A percentile compares a stretch with the other conserved stretches of the same genome.
These are phyloP conservation scores for Brachymystax lenok DNA, from an alignment of 2,797 vertebrate genomes.

Conservation along the genomic window DNA sequence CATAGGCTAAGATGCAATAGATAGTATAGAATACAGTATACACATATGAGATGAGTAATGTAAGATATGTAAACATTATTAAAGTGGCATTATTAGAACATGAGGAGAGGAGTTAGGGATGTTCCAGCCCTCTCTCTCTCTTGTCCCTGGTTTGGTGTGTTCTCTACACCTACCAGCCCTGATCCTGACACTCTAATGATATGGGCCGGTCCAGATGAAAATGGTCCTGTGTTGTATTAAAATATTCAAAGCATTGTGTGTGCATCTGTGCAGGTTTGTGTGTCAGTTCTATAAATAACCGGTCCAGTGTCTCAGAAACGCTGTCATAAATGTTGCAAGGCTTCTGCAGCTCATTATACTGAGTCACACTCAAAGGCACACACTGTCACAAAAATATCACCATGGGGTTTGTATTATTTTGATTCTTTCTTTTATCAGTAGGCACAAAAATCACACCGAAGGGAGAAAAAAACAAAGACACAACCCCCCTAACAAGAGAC, in stretches of 20 bases:
- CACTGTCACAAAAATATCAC: background rate
- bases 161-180: conserved; percentile 24
- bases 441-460: background rate
- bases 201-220: background rate
- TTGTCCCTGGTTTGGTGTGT: conserved; percentile 20
- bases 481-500: background rate
- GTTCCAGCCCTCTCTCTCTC: background rate
- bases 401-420: conserved; percentile 1
- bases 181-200: conserved; percentile 3
- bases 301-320: conserved; percentile 21
- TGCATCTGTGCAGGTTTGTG: conserved; percentile 6
- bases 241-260: conserved; percentile 23
- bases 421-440: background rate
- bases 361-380: background rate
- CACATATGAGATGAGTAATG: too few species aligned
- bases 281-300: conserved; percentile 28
- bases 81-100: background rate
- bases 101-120: background rate
- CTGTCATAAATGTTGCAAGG: conserved; percentile 34
- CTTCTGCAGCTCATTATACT: conserved; percentile 29
- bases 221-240: background rate
- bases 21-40: too few species aligned
- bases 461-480: conserved; percentile 2
- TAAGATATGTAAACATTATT: too few species aligned
- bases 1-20: too few species aligned